Percentiles rank a stretch among this genome's conserved stretches.
Evolutionary conservation across 1,140 invertebrate species (phyloP).

Genomic region (Anastrepha ludens): DNA sequence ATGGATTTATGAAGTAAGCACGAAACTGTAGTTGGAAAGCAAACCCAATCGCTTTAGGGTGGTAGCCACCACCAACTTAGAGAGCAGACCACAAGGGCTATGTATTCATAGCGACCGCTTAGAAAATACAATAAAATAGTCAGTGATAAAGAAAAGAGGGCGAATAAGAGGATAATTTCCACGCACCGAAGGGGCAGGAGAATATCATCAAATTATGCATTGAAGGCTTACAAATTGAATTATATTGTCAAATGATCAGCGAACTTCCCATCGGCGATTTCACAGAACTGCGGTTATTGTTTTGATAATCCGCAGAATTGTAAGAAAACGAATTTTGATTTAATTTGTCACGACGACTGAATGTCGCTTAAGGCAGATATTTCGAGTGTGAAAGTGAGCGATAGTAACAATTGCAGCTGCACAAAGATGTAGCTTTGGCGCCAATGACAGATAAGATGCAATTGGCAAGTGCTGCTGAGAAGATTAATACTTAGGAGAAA

Average conservation of each 20-base stretch:
- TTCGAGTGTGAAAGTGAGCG: too few relatives aligned
- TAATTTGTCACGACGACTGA: not conserved
- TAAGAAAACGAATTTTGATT: slow-evolving; percentile 15
- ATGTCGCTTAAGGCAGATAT: not conserved
- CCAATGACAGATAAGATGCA: too few relatives aligned
- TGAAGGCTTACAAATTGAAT: slow-evolving; percentile 45
- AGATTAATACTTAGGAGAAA: too few relatives aligned
- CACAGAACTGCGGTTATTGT: not conserved
- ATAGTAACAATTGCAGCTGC: too few relatives aligned
- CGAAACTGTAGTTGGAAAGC: not conserved
- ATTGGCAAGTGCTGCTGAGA: too few relatives aligned
- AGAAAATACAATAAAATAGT: not conserved
- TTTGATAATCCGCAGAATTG: not conserved
- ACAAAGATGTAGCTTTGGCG: too few relatives aligned
- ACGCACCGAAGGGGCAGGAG: not conserved
- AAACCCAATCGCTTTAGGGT: not conserved
- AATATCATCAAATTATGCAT: slow-evolving; percentile 16
- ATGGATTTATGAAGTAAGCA: not conserved
- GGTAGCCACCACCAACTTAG: not conserved
- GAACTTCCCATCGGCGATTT: not conserved
- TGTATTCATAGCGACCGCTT: not conserved
- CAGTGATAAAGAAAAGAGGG: not conserved
- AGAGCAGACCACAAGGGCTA: slow-evolving; percentile 3
- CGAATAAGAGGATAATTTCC: slow-evolving; percentile 10
- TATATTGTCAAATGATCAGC: slow-evolving; percentile 46